A percentile compares a stretch with the other conserved stretches of the same genome.
These are phyloP conservation scores for Lytechinus variegatus DNA, from an alignment of 35 echinoderm and acorn worm species.

Conservation along the genomic window DNA sequence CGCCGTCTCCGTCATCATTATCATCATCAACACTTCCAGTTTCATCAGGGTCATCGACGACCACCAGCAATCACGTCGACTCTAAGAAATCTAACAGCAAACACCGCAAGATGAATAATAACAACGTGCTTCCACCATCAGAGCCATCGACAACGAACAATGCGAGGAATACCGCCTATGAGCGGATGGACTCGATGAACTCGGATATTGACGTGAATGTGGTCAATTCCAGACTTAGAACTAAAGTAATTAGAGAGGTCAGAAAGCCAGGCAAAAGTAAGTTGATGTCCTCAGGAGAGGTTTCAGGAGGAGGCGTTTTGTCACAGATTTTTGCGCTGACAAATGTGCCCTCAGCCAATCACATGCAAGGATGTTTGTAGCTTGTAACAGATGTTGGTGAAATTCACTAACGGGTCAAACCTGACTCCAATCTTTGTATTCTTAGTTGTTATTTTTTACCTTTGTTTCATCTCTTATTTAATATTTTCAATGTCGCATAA, in stretches of 20 bases:
- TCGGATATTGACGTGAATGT: slow-evolving; percentile 63
- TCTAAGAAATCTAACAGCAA: slow-evolving; percentile 51
- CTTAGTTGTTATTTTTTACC: too few relatives aligned
- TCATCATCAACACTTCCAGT: neutral
- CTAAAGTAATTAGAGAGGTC: slow-evolving; percentile 72
- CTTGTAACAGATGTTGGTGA: too few relatives aligned
- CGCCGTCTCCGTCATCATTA: neutral
- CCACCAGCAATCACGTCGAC: slow-evolving; percentile 67
- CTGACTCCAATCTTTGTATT: too few relatives aligned
- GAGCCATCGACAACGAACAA: slow-evolving; percentile 3
- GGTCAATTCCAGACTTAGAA: slow-evolving; percentile 66
- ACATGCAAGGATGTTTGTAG: too few relatives aligned
- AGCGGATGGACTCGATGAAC: slow-evolving; percentile 4
- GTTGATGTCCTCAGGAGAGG: neutral
- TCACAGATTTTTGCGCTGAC: too few relatives aligned
- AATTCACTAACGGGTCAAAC: too few relatives aligned
- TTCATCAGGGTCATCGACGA: neutral
- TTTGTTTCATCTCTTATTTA: too few relatives aligned
- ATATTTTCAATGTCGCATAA: too few relatives aligned
- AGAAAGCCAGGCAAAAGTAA: slow-evolving; percentile 91
- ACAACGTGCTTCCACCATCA: slow-evolving; percentile 35
- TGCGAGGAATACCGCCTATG: neutral
- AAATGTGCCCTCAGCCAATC: too few relatives aligned
- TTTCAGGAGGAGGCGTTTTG: too few relatives aligned
- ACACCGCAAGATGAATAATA: slow-evolving; percentile 51